Evolutionary conservation across 2,113 vertebrate species (phyloP), one percentile per base, ranked within the genome.

Genomic region (Anser cygnoides): DNA sequence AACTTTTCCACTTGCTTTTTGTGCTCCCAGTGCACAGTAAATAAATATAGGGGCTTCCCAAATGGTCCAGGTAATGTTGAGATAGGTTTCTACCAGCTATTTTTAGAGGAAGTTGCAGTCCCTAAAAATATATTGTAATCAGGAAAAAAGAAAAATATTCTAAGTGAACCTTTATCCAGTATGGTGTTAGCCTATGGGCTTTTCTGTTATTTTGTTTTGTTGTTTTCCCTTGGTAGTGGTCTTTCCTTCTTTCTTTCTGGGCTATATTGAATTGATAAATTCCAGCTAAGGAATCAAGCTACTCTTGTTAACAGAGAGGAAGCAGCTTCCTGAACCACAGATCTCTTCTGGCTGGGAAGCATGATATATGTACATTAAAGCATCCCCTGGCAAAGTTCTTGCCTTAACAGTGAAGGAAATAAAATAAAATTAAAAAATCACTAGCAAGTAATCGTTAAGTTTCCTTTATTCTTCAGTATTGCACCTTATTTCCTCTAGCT

Each of bases 141-240:
- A 2, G 3, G 2, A 84, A 70, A 4, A 58, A 52, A 13, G 25
- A 33, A 84, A 94, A 80, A 57, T 54, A 43, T 6, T 46, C n/a
- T 2, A 0, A 16, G 23, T 9, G 35, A 55, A 68, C 10, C 2
- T 3, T 80, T 58, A 62, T 16, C 29, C 14, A 29, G 33, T 26
- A 9, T 73, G 20, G 21, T 54, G 29, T 49, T 44, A 54, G 1
- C 5, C 57, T 84, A 67, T 23, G n/a, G 28, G 6, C 3, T 22
- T 16, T 8, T 55, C 14, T 20, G 46, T 49, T 49, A 49, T 49
- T 49, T 49, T 49, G 46, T 49, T 49, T 49, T 49, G 20, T 39
- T 43, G 26, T 22, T 67, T 54, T 2, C 19, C 35, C 62, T 65
- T 41, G 9, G 10, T 41, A 18, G 26, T 57, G 28, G 54, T 31